Conservation (phyloP, 2,113 vertebrate genomes). For the Grammomys surdaster region DNA sequence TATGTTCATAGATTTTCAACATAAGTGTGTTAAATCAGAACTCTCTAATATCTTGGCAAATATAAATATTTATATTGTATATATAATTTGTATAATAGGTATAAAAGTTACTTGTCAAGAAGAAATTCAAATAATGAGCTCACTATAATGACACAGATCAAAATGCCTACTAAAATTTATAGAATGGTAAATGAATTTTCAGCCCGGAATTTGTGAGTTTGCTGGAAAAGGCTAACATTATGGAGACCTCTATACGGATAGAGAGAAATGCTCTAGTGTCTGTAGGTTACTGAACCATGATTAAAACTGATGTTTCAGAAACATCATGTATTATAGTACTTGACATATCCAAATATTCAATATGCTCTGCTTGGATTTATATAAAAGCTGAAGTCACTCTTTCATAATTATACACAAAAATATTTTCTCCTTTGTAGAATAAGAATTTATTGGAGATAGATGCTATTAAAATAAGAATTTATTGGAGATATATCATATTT, state of each 20-base stretch:
- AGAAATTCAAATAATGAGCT: conserved; percentile 48
- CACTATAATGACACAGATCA: conserved; percentile 14
- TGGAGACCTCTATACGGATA: background rate
- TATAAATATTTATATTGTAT: background rate
- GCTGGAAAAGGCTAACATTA: background rate
- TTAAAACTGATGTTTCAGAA: conserved; percentile 34
- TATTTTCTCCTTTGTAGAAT: background rate
- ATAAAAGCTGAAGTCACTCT: conserved; percentile 18
- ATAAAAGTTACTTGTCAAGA: conserved; percentile 60
- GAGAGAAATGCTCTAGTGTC: background rate
- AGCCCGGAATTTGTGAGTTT: conserved; percentile 2
- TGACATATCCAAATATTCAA: conserved; percentile 44
- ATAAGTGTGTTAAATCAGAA: conserved; percentile 47
- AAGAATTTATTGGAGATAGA: background rate
- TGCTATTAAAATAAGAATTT: background rate
- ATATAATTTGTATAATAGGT: too few species aligned
- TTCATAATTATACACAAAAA: conserved; percentile 27
- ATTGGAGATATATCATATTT: background rate
- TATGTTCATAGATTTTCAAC: background rate
- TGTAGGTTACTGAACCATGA: conserved; percentile 36
- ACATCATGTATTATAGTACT: background rate
- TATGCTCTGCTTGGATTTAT: conserved; percentile 17
- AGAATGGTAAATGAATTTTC: conserved; percentile 18
- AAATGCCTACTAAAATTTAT: conserved; percentile 40
- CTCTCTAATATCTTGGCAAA: conserved; percentile 34